Percentiles rank a stretch among this genome's conserved stretches.
phyloP scores from a whole-genome alignment of 1,140 invertebrate genomes.

The Diuraphis noxia region DNA sequence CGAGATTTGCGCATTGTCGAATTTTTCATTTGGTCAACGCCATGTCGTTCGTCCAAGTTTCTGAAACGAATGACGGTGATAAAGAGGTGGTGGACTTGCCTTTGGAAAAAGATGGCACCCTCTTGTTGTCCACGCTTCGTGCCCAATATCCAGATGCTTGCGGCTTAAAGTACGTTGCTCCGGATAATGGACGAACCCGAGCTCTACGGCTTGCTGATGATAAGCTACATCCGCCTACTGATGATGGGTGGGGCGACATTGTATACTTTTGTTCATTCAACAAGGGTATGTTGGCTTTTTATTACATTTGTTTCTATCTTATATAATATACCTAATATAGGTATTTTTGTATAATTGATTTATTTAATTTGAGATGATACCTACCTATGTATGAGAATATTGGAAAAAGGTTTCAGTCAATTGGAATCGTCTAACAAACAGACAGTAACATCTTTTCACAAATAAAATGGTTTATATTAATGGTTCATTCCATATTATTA shows the following conservation, averaged over 20 bases:
- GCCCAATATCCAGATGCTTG: slow-evolving; percentile 92
- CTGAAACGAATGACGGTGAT: slow-evolving; percentile 89
- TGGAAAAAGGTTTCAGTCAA: slow-evolving; percentile 14
- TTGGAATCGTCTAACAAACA: not conserved
- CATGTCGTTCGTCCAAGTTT: slow-evolving; percentile 68
- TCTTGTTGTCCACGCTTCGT: slow-evolving; percentile 83
- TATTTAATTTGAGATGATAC: not conserved
- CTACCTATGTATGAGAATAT: slow-evolving; percentile 18
- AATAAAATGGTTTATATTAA: not conserved
- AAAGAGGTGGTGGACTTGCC: slow-evolving; percentile 81
- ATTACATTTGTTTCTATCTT: not conserved
- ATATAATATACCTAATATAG: too few relatives aligned
- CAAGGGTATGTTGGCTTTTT: slow-evolving; percentile 71
- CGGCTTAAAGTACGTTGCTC: slow-evolving; percentile 89
- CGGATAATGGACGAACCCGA: slow-evolving; percentile 80
- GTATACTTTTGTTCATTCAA: slow-evolving; percentile 94
- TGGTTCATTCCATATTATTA: not conserved
- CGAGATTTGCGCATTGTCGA: too few relatives aligned
- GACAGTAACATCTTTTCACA: not conserved
- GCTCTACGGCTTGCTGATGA: slow-evolving; percentile 87
- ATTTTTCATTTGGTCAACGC: too few relatives aligned
- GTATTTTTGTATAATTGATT: not conserved
- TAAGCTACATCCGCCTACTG: slow-evolving; percentile 78
- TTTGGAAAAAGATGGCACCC: slow-evolving; percentile 83
- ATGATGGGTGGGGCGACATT: slow-evolving; percentile 86